Conservation (phyloP, 2,113 vertebrate genomes). For the Dryoscopus gambensis region DNA sequence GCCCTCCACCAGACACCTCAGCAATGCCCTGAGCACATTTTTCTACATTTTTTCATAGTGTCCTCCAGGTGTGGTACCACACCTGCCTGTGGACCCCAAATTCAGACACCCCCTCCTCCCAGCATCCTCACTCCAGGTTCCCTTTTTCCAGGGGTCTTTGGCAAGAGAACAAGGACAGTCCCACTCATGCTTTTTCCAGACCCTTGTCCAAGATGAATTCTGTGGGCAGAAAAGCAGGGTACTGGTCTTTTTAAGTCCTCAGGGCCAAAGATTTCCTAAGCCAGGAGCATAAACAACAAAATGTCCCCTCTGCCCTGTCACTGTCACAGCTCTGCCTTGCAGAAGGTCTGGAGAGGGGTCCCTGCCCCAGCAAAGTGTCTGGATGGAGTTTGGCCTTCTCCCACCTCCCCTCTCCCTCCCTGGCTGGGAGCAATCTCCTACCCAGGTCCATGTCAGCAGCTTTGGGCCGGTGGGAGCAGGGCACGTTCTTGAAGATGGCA, state of each 20-base stretch:
- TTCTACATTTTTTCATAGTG: neutral
- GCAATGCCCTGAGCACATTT: neutral
- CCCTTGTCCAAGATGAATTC: neutral
- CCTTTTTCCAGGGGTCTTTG: neutral
- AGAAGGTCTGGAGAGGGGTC: neutral
- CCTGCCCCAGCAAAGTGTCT: neutral
- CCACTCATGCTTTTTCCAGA: neutral
- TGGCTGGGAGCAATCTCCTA: constrained; percentile 36
- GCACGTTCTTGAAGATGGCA: constrained; percentile 97
- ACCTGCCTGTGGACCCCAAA: neutral
- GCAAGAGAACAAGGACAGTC: neutral
- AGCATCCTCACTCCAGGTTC: neutral
- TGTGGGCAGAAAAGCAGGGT: neutral
- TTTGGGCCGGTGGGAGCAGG: constrained; percentile 93
- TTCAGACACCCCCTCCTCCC: neutral
- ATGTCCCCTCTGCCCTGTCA: neutral
- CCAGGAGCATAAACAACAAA: neutral
- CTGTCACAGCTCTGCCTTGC: neutral
- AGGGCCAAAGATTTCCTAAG: neutral
- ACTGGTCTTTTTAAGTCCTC: neutral
- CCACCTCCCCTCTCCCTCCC: neutral
- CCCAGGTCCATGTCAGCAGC: constrained; percentile 97
- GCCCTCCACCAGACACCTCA: neutral
- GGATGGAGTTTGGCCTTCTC: neutral
- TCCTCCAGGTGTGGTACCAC: too few relatives aligned